Percentiles rank a stretch among this genome's conserved stretches.
Conservation (phyloP, 2,888 invertebrate species). For the Tetrapedia diversipes region DNA sequence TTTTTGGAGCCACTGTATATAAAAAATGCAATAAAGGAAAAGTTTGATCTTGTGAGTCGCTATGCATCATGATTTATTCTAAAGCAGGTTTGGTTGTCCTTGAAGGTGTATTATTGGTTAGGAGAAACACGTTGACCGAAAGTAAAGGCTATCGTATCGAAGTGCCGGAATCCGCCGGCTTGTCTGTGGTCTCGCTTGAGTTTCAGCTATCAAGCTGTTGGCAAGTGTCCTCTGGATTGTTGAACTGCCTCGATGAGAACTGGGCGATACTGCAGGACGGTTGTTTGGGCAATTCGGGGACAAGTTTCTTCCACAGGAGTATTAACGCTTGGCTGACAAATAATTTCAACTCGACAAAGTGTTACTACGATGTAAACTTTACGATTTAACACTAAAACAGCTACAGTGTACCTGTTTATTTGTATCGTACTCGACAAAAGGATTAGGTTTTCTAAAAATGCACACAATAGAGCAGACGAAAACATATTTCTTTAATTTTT, state of each 20-base stretch:
- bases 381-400: no score
- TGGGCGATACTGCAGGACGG: not conserved
- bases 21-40: no score
- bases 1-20: no score
- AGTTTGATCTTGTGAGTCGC: no score
- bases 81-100: no score
- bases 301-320: not conserved
- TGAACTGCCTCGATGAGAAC: slow-evolving; percentile 18
- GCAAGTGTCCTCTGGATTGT: slow-evolving; percentile 20
- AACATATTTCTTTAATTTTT: no score
- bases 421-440: no score
- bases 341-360: not conserved
- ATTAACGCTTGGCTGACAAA: not conserved
- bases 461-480: no score
- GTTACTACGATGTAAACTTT: not conserved
- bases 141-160: not conserved
- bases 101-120: no score
- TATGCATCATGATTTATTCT: no score
- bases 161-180: not conserved
- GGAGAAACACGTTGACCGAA: slow-evolving; percentile 1
- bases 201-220: slow-evolving; percentile 6
- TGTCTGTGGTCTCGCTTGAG: slow-evolving; percentile 44
- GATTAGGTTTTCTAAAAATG: no score
- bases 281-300: not conserved
- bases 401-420: no score